Evolutionary conservation across 2,113 vertebrate species (phyloP), one percentile per base, ranked within the genome.

Genomic region (Eupsittula cactorum): DNA sequence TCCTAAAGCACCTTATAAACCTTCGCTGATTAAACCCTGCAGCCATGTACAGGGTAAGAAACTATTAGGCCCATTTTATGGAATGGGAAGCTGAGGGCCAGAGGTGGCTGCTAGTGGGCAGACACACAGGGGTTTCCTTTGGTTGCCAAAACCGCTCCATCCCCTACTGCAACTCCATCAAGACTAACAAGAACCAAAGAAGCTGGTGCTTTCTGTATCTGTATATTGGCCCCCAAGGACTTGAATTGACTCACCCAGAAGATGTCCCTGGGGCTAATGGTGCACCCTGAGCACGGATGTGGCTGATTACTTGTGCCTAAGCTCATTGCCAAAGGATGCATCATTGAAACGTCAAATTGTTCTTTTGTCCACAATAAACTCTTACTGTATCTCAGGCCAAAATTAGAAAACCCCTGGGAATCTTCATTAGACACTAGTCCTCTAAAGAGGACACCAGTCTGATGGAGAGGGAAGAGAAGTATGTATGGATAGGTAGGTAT

Each of bases 1-100:
- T 94, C 74, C 91, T 96, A 94, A 93, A 83, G 93, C 80, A 94
- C 93, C 95, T 90, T 97, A 86, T 92, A 95, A 97, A 93, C 64
- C 37, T 94, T 28, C 2, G 6, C 42, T 0, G 13, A 85, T 91
- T 95, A 79, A 89, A 46, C 84, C 41, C 91, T 42, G 49, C 70
- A 87, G 83, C 62, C 70, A 78, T 15, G 33, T 59, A 76, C 9
- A 59, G 67, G 14, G 31, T 62, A 73, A 89, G 70, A 59, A 87
- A 42, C 44, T 69, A 50, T 82, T 79, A 65, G 83, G 33, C 55
- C 57, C 37, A 27, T 92, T 91, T 96, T 93, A 91, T 59, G 59
- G 81, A 91, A 93, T 0, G 2, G 87, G 77, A 55, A 73, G 63
- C 70, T 28, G 62, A 88, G 81, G 78, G 29, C n/a, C 23, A 53